Conservation (phyloP, 2,113 vertebrate genomes). For the Xenus cinereus region DNA sequence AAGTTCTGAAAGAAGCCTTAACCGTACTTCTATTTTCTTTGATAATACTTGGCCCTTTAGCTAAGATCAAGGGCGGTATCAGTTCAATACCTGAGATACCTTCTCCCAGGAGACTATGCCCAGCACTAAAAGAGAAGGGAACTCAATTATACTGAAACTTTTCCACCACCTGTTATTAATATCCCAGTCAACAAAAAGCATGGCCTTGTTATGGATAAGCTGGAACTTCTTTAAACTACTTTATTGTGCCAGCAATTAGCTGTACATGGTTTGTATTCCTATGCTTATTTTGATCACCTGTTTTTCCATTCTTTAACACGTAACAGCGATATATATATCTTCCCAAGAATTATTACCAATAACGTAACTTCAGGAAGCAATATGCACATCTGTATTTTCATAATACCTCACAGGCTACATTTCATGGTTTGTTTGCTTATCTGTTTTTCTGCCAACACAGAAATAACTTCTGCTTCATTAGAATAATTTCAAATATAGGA, state of each 20-base stretch:
- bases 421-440: not conserved
- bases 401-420: not conserved
- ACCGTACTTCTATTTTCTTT: not conserved
- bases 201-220: not conserved
- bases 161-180: not conserved
- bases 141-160: not conserved
- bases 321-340: not conserved
- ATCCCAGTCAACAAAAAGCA: not conserved
- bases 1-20: not conserved
- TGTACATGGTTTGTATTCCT: not conserved
- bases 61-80: not conserved
- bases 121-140: not conserved
- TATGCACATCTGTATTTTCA: not conserved
- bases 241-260: not conserved
- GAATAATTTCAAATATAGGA: not conserved
- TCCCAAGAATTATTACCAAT: not conserved
- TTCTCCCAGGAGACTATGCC: not conserved
- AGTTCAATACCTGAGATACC: not conserved
- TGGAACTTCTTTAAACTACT: not conserved
- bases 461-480: conserved; percentile 7
- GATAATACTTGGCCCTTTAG: not conserved
- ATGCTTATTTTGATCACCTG: not conserved
- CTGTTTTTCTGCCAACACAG: not conserved
- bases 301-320: not conserved
- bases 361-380: not conserved